Evolutionary conservation across 2,113 vertebrate genomes (phyloP), one percentile per base, ranked within the genome.

Genomic region (Acanthisitta chloris): DNA sequence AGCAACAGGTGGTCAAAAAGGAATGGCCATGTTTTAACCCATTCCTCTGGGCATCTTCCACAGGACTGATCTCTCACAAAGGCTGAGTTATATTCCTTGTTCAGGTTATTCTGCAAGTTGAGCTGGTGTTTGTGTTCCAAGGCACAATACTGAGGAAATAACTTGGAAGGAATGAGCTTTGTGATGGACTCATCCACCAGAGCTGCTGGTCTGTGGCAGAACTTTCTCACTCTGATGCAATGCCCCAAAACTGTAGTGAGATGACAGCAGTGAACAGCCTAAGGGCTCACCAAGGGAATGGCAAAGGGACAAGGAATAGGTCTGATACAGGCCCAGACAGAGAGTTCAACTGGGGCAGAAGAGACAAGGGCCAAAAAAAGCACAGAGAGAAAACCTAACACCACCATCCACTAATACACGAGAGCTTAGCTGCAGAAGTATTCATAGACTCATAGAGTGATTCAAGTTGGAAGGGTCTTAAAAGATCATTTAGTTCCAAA

Each of bases 391-490:
- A 71, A 74, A 55, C 10, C 0, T 31, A 76, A 29, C 17, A 65
- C 11, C 2, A 3, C 1, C 18, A 64, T 45, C 14, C 12, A 24
- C 66, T 23, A 17, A 12, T 12, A 42, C 9, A 0, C 1, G 3
- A 58, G 12, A 38, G 8, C 52, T 92, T 45, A 83, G 14, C 25
- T 17, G 42, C 14, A 31, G 51, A 84, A 64, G 78, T 91, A 20
- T 34, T 55, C 36, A 73, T 1, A 33, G 25, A 46, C 16, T 52
- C 38, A 46, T 17, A 33, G 21, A 78, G 54, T 20, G 7, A n/a
- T 7, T 62, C 33, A 21, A 9, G 10, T 33, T 66, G 29, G 31
- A 61, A 52, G 25, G 6, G 9, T 21, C 17, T 52, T 24, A 18
- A 15, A 46, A 28, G 14, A 34, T 52, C 12, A 26, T 34, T 20